Percentiles rank a stretch among this genome's conserved stretches.
These are phyloP conservation scores for Paracanthobrama guichenoti DNA, from an alignment of 2,113 vertebrate species.

Conservation along the genomic window DNA sequence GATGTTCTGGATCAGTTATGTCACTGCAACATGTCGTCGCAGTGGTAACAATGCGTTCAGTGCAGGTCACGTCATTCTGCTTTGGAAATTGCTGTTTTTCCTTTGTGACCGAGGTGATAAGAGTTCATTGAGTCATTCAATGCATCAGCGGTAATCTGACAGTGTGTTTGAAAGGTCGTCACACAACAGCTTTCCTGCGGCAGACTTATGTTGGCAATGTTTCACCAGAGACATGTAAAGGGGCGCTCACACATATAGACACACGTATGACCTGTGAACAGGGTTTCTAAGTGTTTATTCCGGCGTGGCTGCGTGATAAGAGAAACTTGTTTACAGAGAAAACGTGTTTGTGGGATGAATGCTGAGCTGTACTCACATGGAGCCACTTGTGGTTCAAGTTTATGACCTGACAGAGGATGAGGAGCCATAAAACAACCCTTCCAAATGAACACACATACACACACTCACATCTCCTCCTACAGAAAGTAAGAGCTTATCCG, in stretches of 20 bases:
- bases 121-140: slow-evolving; percentile 11
- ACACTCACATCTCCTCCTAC: not conserved
- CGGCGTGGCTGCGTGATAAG: slow-evolving; percentile 11
- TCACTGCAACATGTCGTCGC: slow-evolving; percentile 62
- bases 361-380: slow-evolving; percentile 60
- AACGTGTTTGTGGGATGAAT: slow-evolving; percentile 51
- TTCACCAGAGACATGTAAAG: not conserved
- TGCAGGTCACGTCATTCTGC: slow-evolving; percentile 5
- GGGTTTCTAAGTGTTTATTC: slow-evolving; percentile 19
- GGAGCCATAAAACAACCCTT: slow-evolving; percentile 61
- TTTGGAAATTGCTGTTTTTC: not conserved
- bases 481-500: not conserved
- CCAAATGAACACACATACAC: not conserved
- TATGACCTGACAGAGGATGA: slow-evolving; percentile 68
- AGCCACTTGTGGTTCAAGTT: slow-evolving; percentile 64
- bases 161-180: slow-evolving; percentile 27
- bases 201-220: not conserved
- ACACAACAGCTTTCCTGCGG: slow-evolving; percentile 12
- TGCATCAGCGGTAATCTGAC: slow-evolving; percentile 13
- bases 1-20: slow-evolving; percentile 67
- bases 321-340: slow-evolving; percentile 41
- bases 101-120: slow-evolving; percentile 23
- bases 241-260: not conserved
- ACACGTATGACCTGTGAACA: not conserved
- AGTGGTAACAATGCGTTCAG: slow-evolving; percentile 1